These are phyloP conservation scores for Volucella zonaria DNA, from an alignment of 2,888 invertebrate species.

Conservation along the genomic window DNA sequence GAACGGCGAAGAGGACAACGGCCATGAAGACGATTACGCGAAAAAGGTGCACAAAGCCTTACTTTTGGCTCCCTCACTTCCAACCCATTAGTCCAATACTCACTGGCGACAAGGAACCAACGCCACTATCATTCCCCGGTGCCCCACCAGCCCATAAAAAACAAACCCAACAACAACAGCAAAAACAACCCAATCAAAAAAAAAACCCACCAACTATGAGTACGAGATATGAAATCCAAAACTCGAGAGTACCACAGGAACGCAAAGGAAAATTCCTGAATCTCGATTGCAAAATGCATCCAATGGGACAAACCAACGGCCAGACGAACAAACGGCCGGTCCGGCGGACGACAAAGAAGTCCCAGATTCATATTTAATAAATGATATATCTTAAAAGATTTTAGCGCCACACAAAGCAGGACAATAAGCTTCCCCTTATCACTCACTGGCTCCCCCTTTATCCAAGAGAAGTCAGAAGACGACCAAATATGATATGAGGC, in stretches of 20 bases:
- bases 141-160: slow-evolving; percentile 20
- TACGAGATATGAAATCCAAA: no score
- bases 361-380: slow-evolving; percentile 73
- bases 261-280: slow-evolving; percentile 62
- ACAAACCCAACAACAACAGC: slow-evolving; percentile 21
- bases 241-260: not conserved
- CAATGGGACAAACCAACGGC: slow-evolving; percentile 49
- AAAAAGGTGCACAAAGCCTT: slow-evolving; percentile 67
- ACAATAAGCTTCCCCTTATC: slow-evolving; percentile 51
- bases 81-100: slow-evolving; percentile 68
- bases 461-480: not conserved
- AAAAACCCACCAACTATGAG: slow-evolving; percentile 11
- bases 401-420: slow-evolving; percentile 70
- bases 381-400: slow-evolving; percentile 71
- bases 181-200: slow-evolving; percentile 10
- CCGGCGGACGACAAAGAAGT: slow-evolving; percentile 49
- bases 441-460: not conserved
- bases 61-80: slow-evolving; percentile 68
- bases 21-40: slow-evolving; percentile 48
- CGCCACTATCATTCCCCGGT: slow-evolving; percentile 43
- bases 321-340: no score
- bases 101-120: slow-evolving; percentile 66
- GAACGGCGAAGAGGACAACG: slow-evolving; percentile 22
- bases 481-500: no score
- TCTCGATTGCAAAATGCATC: slow-evolving; percentile 62